phyloP scores from a whole-genome alignment of 2,888 invertebrate genomes.

The Euzetes globulus region DNA sequence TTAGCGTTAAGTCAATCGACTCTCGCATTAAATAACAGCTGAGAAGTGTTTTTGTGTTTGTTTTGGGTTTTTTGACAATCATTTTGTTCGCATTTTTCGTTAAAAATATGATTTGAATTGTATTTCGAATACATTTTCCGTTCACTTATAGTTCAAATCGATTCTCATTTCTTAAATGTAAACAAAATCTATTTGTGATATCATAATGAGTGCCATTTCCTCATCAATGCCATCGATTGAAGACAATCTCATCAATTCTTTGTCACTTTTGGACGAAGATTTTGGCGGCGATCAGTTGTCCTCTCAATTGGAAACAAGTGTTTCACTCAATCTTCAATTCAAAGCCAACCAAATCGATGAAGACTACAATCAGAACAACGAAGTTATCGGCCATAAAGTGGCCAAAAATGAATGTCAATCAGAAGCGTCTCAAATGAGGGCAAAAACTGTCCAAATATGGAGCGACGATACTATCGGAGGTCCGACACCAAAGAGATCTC shows the following conservation, averaged over 20 bases:
- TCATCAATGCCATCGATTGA: not conserved
- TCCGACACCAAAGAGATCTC: slow-evolving; percentile 26
- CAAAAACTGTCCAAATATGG: slow-evolving; percentile 28
- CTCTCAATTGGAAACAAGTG: slow-evolving; percentile 5
- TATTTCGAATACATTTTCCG: not conserved
- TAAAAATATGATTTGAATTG: not conserved
- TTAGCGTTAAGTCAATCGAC: not conserved
- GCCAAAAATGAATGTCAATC: slow-evolving; percentile 20
- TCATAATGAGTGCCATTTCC: slow-evolving; percentile 23
- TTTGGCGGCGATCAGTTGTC: not conserved
- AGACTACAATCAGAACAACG: not conserved
- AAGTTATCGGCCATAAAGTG: not conserved
- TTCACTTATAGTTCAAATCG: not conserved
- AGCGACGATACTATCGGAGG: slow-evolving; percentile 34
- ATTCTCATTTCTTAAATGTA: not conserved
- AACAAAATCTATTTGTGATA: not conserved
- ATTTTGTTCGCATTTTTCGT: not conserved
- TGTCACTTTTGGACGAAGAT: slow-evolving; percentile 14
- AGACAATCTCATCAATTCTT: slow-evolving; percentile 4
- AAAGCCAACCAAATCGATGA: not conserved
- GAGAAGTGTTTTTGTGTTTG: not conserved
- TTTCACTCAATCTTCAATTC: not conserved
- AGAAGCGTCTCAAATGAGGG: not conserved
- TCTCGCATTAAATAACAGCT: not conserved
- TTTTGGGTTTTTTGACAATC: not conserved